These are phyloP conservation scores for Lottia scabra DNA, from an alignment of 2,888 invertebrate genomes.

Conservation along the genomic window DNA sequence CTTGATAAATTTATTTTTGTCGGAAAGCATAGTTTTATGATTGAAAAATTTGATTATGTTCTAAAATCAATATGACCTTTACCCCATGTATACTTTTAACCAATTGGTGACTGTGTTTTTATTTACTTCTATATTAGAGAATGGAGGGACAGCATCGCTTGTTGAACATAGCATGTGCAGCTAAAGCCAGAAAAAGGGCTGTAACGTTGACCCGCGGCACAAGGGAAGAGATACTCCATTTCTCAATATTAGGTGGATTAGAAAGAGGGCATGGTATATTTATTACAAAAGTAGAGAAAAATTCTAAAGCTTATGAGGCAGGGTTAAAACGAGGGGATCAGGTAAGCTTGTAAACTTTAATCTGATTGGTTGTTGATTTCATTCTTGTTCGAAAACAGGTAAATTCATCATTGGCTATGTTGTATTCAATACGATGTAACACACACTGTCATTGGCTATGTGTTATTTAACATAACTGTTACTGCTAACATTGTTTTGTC, in stretches of 20 bases:
- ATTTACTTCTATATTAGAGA: constrained; percentile 70
- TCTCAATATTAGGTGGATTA: constrained; percentile 93
- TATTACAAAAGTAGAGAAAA: constrained; percentile 91
- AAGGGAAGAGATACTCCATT: constrained; percentile 90
- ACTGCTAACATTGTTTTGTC: too few relatives aligned
- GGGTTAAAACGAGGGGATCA: constrained; percentile 97
- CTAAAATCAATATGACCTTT: too few relatives aligned
- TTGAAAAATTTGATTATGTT: too few relatives aligned
- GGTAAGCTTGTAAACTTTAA: constrained; percentile 45
- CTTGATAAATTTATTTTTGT: too few relatives aligned
- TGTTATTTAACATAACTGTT: too few relatives aligned
- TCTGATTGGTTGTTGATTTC: not conserved
- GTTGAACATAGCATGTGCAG: constrained; percentile 95
- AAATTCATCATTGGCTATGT: not conserved
- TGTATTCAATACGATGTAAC: too few relatives aligned
- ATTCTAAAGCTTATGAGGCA: constrained; percentile 94
- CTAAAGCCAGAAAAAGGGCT: constrained; percentile 92
- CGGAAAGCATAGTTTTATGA: too few relatives aligned
- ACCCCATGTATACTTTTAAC: not conserved
- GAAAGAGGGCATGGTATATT: constrained; percentile 94
- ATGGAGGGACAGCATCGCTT: constrained; percentile 78
- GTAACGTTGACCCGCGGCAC: constrained; percentile 92
- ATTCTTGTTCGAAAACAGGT: not conserved
- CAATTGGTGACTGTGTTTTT: not conserved
- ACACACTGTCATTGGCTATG: too few relatives aligned